Conservation (phyloP, 2,888 invertebrate species). For the Polyploca ridens region DNA sequence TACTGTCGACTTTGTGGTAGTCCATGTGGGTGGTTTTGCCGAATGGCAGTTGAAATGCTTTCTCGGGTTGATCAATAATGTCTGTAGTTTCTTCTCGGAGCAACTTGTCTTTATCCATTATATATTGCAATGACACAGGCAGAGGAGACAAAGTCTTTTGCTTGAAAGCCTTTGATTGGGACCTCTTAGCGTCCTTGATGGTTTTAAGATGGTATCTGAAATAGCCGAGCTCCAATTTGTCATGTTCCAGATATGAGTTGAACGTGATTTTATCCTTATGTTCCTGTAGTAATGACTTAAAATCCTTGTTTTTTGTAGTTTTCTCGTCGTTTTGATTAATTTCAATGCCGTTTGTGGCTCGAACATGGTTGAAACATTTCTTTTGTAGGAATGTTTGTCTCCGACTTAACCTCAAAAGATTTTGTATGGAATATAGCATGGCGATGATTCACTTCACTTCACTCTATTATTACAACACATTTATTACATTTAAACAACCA, state of each 20-base stretch:
- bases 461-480: background rate
- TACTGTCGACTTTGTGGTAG: slow-evolving; percentile 30
- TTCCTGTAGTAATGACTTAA: slow-evolving; percentile 54
- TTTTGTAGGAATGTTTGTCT: slow-evolving; percentile 32
- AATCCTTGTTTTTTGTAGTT: slow-evolving; percentile 42
- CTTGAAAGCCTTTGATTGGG: slow-evolving; percentile 39
- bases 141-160: slow-evolving; percentile 67
- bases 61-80: slow-evolving; percentile 35
- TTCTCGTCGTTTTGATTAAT: slow-evolving; percentile 32
- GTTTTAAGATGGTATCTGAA: slow-evolving; percentile 64
- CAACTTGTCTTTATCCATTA: slow-evolving; percentile 61
- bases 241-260: slow-evolving; percentile 71
- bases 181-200: slow-evolving; percentile 54
- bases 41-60: slow-evolving; percentile 70
- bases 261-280: slow-evolving; percentile 73
- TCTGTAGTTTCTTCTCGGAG: slow-evolving; percentile 44
- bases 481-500: background rate
- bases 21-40: slow-evolving; percentile 49
- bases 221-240: slow-evolving; percentile 66
- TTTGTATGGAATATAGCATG: slow-evolving; percentile 60
- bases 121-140: slow-evolving; percentile 82
- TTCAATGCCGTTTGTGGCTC: slow-evolving; percentile 36
- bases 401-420: slow-evolving; percentile 25
- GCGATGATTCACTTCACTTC: slow-evolving; percentile 20
- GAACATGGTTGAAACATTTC: slow-evolving; percentile 48